These are phyloP conservation scores for Lepidothrix coronata DNA, from an alignment of 2,113 vertebrate genomes.

Conservation along the genomic window DNA sequence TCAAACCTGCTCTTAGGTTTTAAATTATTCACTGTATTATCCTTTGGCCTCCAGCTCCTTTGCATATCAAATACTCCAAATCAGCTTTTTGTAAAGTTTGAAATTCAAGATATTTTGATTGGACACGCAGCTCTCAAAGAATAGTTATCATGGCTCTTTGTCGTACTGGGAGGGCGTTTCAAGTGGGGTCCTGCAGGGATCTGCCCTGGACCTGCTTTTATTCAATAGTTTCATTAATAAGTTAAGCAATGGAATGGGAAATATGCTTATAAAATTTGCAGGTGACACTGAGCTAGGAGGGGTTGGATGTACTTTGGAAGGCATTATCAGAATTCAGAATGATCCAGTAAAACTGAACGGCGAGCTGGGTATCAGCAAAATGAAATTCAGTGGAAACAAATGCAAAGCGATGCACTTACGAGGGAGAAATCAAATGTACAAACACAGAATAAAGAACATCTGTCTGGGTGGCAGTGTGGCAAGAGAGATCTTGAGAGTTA, in stretches of 20 bases:
- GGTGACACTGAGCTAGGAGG: not conserved
- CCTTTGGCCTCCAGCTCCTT: conserved; percentile 38
- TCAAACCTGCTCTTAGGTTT: not conserved
- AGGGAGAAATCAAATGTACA: not conserved
- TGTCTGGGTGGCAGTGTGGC: not conserved
- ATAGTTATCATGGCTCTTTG: not conserved
- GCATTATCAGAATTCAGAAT: conserved; percentile 25
- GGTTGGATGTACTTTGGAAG: not conserved
- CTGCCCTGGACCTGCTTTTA: conserved; percentile 12
- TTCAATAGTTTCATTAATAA: conserved; percentile 51
- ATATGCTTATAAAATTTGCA: conserved; percentile 50
- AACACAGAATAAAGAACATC: not conserved
- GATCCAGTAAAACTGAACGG: not conserved
- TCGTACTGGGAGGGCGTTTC: conserved; percentile 6
- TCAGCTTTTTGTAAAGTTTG: conserved; percentile 41
- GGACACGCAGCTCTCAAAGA: not conserved
- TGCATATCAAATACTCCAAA: conserved; percentile 43
- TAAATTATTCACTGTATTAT: conserved; percentile 52
- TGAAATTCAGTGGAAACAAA: conserved; percentile 27
- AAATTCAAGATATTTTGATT: conserved; percentile 28
- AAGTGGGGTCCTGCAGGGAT: conserved; percentile 19
- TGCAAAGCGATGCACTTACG: not conserved
- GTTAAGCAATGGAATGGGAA: not conserved
- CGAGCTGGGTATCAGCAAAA: not conserved
- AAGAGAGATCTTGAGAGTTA: not conserved